Base-by-base conservation (phyloP, 2,113 vertebrate species). In the Lasiurus cinereus region DNA sequence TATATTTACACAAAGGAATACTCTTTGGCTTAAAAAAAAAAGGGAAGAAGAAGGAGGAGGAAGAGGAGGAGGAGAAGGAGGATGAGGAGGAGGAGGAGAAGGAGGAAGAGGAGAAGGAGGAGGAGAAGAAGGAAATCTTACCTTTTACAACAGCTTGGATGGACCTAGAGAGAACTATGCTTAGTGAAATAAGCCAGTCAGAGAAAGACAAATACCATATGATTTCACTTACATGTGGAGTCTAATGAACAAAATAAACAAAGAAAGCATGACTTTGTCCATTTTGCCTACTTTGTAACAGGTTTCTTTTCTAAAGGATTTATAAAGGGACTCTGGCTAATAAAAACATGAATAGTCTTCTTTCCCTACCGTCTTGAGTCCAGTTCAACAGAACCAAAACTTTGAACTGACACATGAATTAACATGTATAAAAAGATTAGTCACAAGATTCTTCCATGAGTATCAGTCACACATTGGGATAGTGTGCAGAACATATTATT, bases 281-380 rank as follows among this genome's bases (percentile, higher is more conserved):
- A 70, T 62, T 91, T 50, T 74, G 16, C 50, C 12, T 88, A 18
- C 29, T 93, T 89, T 83, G 9, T 31, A 87, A 22, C 5, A 66
- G 15, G 8, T 39, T 18, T 50, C 8, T 77, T 89, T 96, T 6
- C 79, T 90, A 83, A 93, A 83, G 8, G 5, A 72, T 39, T 95
- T 72, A n/a, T 59, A 93, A 64, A 93, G 14, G 9, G 24, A 22
- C 11, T 29, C 1, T 59, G 39, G 22, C 11, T 10, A 46, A 52
- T 94, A 31, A 69, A 88, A 80, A 88, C 48, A 93, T 52, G 1
- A 82, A 73, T 76, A 78, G 2, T 78, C 19, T 73, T 73, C 18
- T 66, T 29, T 19, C 22, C 12, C 31, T 62, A 74, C 4, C 4
- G 3, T 62, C 83, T 70, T 83, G n/a, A 86, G 1, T 77, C 14